Evolutionary conservation across 2,797 vertebrate genomes (phyloP).

Genomic region (Glossophaga mutica): DNA sequence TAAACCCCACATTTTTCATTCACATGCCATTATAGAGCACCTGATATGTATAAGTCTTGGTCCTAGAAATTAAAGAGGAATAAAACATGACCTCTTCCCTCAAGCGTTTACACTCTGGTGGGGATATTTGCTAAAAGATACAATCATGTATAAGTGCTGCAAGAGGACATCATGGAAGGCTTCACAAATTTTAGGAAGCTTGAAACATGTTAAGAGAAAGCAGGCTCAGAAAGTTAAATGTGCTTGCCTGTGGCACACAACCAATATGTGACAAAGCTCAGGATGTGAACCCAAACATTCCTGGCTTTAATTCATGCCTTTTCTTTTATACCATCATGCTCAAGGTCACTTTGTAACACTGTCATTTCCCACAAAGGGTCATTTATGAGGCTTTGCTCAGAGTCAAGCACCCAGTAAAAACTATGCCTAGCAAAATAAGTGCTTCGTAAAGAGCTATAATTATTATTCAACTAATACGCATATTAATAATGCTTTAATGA

Average conservation of each 20-base stretch:
- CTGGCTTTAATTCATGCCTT: neutral
- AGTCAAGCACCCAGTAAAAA: neutral
- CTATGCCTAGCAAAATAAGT: neutral
- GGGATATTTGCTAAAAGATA: neutral
- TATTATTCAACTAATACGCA: conserved; percentile 12
- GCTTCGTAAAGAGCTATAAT: neutral
- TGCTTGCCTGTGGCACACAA: neutral
- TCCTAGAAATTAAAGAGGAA: conserved; percentile 13
- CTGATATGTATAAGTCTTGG: neutral
- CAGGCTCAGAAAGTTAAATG: neutral
- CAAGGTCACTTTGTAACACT: neutral
- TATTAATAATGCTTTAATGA: neutral
- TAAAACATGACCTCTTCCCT: neutral
- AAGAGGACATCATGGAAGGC: neutral
- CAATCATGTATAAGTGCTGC: neutral
- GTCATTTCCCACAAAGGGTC: neutral
- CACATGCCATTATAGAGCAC: neutral
- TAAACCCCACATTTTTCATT: neutral
- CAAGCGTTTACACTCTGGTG: neutral
- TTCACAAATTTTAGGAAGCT: neutral
- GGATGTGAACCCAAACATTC: neutral
- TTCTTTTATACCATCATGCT: neutral
- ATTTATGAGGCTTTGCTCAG: neutral
- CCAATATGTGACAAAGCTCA: neutral
- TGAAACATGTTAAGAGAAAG: neutral